Conservation (phyloP, 2,797 vertebrate genomes). For the Triplophysa yarkandensis region DNA sequence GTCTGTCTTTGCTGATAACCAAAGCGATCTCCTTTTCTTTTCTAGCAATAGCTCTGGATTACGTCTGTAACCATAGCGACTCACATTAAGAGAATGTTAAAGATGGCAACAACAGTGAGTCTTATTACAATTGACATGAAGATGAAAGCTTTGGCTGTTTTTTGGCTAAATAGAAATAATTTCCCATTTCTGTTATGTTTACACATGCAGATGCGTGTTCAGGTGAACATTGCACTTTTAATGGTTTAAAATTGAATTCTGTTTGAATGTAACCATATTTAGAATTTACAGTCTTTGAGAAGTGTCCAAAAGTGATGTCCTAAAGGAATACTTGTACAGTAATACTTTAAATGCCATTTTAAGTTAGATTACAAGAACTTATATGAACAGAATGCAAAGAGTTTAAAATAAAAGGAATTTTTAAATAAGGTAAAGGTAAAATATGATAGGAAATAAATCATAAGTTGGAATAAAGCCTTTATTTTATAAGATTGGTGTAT, state of each 20-base stretch:
- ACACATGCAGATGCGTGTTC: not conserved
- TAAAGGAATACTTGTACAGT: no score
- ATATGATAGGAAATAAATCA: no score
- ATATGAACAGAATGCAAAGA: no score
- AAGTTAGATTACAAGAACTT: no score
- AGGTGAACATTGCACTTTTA: not conserved
- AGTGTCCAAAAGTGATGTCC: no score
- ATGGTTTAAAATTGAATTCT: not conserved
- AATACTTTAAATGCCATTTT: no score
- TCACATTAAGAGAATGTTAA: not conserved
- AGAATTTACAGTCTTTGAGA: no score
- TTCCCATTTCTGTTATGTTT: not conserved
- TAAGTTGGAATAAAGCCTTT: no score
- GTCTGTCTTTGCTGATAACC: not conserved
- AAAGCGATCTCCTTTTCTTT: not conserved
- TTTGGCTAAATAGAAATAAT: no score
- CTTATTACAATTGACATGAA: slow-evolving; percentile 1
- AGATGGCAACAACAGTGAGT: not conserved
- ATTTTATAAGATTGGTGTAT: no score
- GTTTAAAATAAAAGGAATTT: no score
- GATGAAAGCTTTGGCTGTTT: not conserved
- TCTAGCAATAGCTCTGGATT: not conserved
- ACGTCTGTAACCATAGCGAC: not conserved
- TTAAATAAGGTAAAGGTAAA: no score
- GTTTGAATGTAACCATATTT: not conserved